A percentile compares a stretch with the other conserved stretches of the same genome.
Evolutionary conservation across 2,113 vertebrate species (phyloP).

Genomic region (Chlamydotis undulata): DNA sequence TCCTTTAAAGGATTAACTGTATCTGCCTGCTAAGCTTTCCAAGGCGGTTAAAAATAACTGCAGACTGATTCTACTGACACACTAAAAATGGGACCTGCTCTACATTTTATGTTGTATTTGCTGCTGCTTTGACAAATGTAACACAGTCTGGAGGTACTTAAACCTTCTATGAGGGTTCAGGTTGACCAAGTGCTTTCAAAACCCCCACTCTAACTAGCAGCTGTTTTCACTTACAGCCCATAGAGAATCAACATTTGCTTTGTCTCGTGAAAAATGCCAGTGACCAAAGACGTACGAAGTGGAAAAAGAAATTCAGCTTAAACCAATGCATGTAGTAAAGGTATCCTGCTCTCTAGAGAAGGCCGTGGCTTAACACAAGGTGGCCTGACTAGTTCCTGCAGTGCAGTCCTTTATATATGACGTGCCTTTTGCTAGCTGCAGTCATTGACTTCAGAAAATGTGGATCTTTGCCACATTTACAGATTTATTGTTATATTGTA

Average conservation of each 20-base stretch:
- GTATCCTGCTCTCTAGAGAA: background rate
- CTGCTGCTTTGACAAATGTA: constrained; percentile 25
- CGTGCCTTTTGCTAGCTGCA: background rate
- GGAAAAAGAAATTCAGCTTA: background rate
- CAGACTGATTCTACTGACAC: constrained; percentile 59
- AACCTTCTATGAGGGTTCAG: background rate
- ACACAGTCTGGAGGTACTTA: background rate
- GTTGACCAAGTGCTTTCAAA: background rate
- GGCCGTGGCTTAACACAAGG: background rate
- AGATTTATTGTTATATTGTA: background rate
- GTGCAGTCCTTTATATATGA: background rate
- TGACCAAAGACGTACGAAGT: background rate
- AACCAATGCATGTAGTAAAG: background rate
- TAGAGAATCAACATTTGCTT: background rate
- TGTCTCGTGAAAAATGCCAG: background rate
- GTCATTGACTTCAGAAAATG: background rate
- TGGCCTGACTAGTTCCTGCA: background rate
- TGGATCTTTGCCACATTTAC: background rate
- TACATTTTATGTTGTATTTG: constrained; percentile 13
- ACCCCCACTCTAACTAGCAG: background rate
- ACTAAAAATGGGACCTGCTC: constrained; percentile 23
- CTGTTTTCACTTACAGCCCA: background rate
- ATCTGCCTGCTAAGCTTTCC: constrained; percentile 57
- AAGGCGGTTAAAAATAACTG: constrained; percentile 58
- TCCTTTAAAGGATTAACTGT: constrained; percentile 60